Evolutionary conservation across 2,888 invertebrate genomes (phyloP).

Genomic region (Limnephilus lunatus): DNA sequence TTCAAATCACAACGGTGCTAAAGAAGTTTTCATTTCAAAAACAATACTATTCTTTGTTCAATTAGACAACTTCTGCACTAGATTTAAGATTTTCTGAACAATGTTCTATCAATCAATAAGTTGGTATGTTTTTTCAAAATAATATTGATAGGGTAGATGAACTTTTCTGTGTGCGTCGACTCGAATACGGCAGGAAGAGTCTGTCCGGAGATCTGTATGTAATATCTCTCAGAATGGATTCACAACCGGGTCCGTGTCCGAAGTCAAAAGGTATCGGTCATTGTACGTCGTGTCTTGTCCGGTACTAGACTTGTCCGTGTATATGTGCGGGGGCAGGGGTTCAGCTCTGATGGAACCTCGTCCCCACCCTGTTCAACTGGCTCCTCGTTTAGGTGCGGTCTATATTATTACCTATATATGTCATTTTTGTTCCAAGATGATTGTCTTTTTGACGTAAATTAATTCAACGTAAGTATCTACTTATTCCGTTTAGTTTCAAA

Average conservation of each 20-base stretch:
- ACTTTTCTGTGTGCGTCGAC: not conserved
- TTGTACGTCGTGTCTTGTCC: slow-evolving; percentile 46
- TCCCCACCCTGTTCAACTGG: not conserved
- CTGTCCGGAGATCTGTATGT: slow-evolving; percentile 46
- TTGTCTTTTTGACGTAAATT: no score
- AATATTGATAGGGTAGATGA: not conserved
- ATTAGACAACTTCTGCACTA: no score
- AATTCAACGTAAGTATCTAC: no score
- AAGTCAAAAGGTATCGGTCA: slow-evolving; percentile 55
- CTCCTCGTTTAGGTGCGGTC: not conserved
- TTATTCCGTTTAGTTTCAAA: no score
- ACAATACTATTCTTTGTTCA: no score
- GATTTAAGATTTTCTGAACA: no score
- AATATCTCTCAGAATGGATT: slow-evolving; percentile 51
- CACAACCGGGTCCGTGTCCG: slow-evolving; percentile 38
- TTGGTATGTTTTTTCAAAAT: no score
- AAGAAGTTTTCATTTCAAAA: no score
- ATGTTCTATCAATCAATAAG: no score
- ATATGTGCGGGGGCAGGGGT: slow-evolving; percentile 6
- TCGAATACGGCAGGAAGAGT: slow-evolving; percentile 51
- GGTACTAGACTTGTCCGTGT: not conserved
- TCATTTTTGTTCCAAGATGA: no score
- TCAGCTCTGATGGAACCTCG: not conserved
- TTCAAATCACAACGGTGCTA: no score
- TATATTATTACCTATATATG: no score